phyloP scores from a whole-genome alignment of 2,888 invertebrate species.

The Tachystola acroxantha region DNA sequence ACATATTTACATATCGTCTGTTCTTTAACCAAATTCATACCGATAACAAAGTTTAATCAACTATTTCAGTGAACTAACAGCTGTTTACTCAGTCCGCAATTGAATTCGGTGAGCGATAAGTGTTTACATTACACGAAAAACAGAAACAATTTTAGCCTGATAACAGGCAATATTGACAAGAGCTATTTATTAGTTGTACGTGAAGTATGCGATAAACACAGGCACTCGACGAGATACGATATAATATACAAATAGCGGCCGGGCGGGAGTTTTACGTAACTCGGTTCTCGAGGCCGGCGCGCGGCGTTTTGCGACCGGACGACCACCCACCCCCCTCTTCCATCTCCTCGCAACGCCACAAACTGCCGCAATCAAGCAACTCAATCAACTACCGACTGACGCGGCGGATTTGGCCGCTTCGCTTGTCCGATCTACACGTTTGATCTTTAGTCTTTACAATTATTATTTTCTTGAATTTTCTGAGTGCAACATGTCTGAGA shows the following conservation, averaged over 20 bases:
- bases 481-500: constrained; percentile 52
- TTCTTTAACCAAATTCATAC: no score
- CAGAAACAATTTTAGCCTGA: constrained; percentile 28
- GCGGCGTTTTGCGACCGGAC: constrained; percentile 21
- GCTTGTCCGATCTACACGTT: constrained; percentile 6
- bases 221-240: constrained; percentile 44
- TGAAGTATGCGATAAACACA: constrained; percentile 56
- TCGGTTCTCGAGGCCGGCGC: constrained; percentile 26
- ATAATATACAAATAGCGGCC: constrained; percentile 29
- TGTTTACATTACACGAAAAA: constrained; percentile 19
- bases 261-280: constrained; percentile 47
- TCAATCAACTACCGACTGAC: constrained; percentile 15
- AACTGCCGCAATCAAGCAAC: constrained; percentile 34
- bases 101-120: constrained; percentile 11
- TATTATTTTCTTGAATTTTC: constrained; percentile 14
- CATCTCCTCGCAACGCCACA: constrained; percentile 26
- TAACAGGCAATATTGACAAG: constrained; percentile 35
- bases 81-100: neutral
- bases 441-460: constrained; percentile 19
- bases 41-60: no score
- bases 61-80: no score
- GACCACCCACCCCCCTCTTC: constrained; percentile 25
- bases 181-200: constrained; percentile 50
- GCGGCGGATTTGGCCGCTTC: neutral
- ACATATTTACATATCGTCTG: no score